Evolutionary conservation across 1,140 invertebrate genomes (phyloP).

Genomic region (Nomia melanderi): DNA sequence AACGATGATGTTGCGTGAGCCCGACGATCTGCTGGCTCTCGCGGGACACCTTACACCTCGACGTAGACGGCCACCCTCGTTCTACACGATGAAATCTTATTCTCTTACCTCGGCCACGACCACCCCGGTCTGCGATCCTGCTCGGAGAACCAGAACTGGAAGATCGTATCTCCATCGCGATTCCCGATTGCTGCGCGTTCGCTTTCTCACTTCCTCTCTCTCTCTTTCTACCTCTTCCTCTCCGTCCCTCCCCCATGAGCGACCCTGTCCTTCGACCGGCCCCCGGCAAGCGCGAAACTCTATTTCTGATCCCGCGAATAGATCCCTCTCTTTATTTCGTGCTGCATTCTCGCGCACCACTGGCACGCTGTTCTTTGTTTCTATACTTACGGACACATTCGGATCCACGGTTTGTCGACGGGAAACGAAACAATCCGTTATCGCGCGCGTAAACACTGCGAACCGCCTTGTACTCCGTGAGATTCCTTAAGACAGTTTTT

Average conservation of each 20-base stretch:
- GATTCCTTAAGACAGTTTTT: too few relatives aligned
- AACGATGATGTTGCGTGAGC: conserved; percentile 1
- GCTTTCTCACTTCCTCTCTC: too few relatives aligned
- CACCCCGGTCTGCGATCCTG: background rate
- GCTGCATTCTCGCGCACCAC: background rate
- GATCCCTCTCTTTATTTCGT: background rate
- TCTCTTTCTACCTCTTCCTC: too few relatives aligned
- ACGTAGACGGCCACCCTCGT: conserved; percentile 21
- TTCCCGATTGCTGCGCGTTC: background rate
- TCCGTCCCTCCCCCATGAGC: background rate
- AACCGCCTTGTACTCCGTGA: too few relatives aligned
- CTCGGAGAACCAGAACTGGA: background rate
- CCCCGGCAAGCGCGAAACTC: background rate
- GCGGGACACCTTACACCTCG: conserved; percentile 18
- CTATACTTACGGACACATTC: background rate
- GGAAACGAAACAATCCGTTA: background rate
- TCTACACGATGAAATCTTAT: conserved; percentile 22
- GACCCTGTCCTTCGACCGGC: background rate
- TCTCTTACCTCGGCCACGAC: conserved; percentile 2
- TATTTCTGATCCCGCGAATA: background rate
- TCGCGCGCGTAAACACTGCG: too few relatives aligned
- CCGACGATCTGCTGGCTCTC: background rate
- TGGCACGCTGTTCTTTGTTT: background rate
- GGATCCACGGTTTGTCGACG: background rate
- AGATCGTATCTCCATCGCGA: background rate